Evolutionary conservation across 37 sponge, comb jelly and placozoan species (phyloP), one percentile per base, ranked within the genome.

Genomic region (Beroe ovata): DNA sequence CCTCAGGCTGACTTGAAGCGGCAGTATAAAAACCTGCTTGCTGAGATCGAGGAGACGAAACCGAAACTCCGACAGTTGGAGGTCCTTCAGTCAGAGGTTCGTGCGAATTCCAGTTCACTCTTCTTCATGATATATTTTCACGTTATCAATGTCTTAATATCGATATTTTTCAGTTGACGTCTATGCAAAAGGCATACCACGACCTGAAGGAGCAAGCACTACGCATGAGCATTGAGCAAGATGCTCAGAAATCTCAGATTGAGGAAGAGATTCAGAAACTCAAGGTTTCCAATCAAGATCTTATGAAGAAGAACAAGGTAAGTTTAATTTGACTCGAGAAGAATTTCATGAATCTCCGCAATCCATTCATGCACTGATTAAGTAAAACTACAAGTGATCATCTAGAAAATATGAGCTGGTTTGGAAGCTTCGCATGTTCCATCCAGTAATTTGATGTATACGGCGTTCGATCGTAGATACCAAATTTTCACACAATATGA

Each of bases 201-300:
- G 84, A 77, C 41, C 84, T 77, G 23, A 77, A 77, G 54, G 84
- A 77, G 28, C 84, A 77, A 25, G 84, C 84, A 40, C 84, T 77
- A 21, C 42, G 84, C 1, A 77, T 77, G 84, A 77, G 84, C 33
- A 77, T 77, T 3, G 84, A 77, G 47, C 84, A 77, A 25, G 84
- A 77, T 77, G 84, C 84, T 23, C 84, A 77, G 84, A 77, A 77
- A 42, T 42, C 42, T 77, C 84, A 77, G 38, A 77, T 77, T 77
- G 84, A 77, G 6, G 84, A 39, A 18, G 84, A 77, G 54, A 77
- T 77, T 18, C 26, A 77, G 42, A 77, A 77, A 29, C 84, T 77
- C 0, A 77, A 77, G 84, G 25, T 40, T 8, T 77, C 84, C 35
- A 77, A 77, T 77, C 84, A 77, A 25, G 84, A 77, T 42, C 84